Evolutionary conservation across 2,797 vertebrate species (phyloP).

Genomic region (Adelosebastes latens): DNA sequence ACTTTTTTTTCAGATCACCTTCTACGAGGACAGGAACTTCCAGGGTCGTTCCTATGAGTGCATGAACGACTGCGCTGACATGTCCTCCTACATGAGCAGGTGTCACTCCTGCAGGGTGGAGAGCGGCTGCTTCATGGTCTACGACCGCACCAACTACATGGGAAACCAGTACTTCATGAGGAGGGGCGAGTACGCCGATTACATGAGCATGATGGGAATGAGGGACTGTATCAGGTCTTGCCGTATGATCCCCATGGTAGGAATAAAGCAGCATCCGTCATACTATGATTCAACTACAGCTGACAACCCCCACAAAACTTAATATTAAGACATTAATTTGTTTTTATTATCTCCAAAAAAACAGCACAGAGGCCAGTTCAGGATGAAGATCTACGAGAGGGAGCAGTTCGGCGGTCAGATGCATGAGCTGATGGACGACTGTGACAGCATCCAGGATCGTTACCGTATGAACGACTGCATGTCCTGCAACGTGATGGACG

Average conservation of each 20-base stretch:
- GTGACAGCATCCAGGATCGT: conserved; percentile 67
- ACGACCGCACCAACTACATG: conserved; percentile 73
- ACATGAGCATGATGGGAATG: conserved; percentile 71
- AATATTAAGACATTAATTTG: background rate
- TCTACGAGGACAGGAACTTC: conserved; percentile 77
- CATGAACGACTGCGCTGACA: conserved; percentile 74
- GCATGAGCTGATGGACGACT: conserved; percentile 68
- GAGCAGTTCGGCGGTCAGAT: conserved; percentile 64
- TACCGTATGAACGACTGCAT: conserved; percentile 62
- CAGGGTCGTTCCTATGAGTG: conserved; percentile 77
- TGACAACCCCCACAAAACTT: background rate
- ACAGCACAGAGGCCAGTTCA: conserved; percentile 65
- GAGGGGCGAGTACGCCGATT: conserved; percentile 73
- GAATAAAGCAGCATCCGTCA: background rate
- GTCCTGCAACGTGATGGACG: conserved; percentile 70
- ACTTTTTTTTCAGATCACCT: conserved; percentile 67
- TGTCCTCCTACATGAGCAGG: conserved; percentile 67
- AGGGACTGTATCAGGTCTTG: conserved; percentile 61
- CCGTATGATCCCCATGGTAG: conserved; percentile 67
- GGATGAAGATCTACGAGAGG: conserved; percentile 68
- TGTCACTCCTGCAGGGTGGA: conserved; percentile 75
- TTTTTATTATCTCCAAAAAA: background rate
- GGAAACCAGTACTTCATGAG: conserved; percentile 69
- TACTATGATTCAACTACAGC: background rate
- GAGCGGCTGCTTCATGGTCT: conserved; percentile 74